These are phyloP conservation scores for Drosophila neonasuta DNA, from an alignment of 2,888 invertebrate genomes.

Conservation along the genomic window DNA sequence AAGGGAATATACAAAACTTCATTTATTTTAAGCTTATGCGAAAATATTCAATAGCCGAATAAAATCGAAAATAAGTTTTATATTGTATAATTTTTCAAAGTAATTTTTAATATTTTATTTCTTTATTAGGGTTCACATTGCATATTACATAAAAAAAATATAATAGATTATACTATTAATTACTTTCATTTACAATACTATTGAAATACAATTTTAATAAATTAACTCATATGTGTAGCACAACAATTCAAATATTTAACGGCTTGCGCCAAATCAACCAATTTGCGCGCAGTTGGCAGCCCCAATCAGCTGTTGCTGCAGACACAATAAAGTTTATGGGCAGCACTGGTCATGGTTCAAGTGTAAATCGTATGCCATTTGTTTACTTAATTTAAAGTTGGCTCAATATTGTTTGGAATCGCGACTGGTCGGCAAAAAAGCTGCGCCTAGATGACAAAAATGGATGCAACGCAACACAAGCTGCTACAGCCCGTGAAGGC, in stretches of 20 bases:
- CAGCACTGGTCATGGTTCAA: slow-evolving; percentile 22
- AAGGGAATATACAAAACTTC: background rate
- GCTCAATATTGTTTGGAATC: slow-evolving; percentile 1
- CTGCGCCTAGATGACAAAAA: slow-evolving; percentile 39
- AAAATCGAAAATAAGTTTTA: too few relatives aligned
- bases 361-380: slow-evolving; percentile 44
- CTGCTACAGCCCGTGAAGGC: slow-evolving; percentile 61
- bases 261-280: background rate
- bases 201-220: background rate
- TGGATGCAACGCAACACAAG: slow-evolving; percentile 45
- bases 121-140: background rate
- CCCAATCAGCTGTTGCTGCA: slow-evolving; percentile 44
- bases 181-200: too few relatives aligned
- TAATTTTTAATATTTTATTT: background rate
- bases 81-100: too few relatives aligned
- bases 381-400: slow-evolving; percentile 43
- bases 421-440: slow-evolving; percentile 9
- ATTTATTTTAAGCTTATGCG: background rate
- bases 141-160: background rate
- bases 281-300: slow-evolving; percentile 39
- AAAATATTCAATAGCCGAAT: background rate
- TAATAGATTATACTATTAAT: background rate
- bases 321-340: slow-evolving; percentile 18
- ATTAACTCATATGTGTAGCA: background rate
- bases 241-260: slow-evolving; percentile 2